A percentile compares a stretch with the other conserved stretches of the same genome.
Evolutionary conservation across 2,113 vertebrate species (phyloP).

Genomic region (Tinamus guttatus): DNA sequence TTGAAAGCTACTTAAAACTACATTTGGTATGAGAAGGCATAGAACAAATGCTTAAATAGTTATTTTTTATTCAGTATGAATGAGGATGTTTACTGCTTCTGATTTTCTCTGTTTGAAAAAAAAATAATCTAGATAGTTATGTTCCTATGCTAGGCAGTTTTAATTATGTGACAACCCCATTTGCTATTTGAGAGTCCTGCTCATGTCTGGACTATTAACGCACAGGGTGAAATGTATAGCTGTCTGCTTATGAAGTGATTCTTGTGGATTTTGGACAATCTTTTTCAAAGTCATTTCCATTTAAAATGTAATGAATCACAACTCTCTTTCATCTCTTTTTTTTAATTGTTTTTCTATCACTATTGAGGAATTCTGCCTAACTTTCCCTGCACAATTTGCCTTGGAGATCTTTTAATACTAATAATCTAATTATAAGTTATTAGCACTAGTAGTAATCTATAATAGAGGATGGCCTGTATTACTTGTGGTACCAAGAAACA

Average conservation of each 20-base stretch:
- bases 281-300: neutral
- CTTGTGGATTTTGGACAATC: neutral
- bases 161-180: slow-evolving; percentile 39
- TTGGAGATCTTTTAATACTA: neutral
- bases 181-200: slow-evolving; percentile 37
- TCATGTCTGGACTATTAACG: neutral
- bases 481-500: neutral
- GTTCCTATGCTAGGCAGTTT: slow-evolving; percentile 4
- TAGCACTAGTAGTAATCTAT: neutral
- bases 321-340: neutral
- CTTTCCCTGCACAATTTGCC: neutral
- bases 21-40: neutral
- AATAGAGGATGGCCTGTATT: neutral
- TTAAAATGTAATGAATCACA: neutral
- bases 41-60: neutral
- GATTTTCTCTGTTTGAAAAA: neutral
- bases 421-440: neutral
- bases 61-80: neutral
- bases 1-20: neutral
- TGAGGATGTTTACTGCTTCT: neutral
- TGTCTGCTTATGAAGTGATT: neutral
- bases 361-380: neutral
- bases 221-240: neutral
- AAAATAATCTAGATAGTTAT: neutral
- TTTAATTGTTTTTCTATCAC: too few species aligned